Evolutionary conservation across 1,140 invertebrate species (phyloP), one percentile per base, ranked within the genome.

Genomic region (Drosophila quadrilineata): DNA sequence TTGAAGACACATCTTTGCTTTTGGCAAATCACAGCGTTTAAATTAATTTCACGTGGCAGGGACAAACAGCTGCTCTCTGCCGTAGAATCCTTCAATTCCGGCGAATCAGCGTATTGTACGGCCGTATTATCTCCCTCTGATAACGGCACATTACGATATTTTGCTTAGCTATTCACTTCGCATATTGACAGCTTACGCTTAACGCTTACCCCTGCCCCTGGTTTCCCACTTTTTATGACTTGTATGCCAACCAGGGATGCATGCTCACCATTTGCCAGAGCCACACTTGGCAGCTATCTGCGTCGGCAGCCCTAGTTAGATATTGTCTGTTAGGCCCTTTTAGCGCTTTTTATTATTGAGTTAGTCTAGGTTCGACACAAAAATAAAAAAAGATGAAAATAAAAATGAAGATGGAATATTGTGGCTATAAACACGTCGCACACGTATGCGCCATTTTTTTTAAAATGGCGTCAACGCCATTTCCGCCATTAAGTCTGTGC

Each of bases 351-450:
- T n/a, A n/a, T 73, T 82, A 72, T 84, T 76, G 64, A 71, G 36
- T 71, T 60, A 31, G 48, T 22, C 46, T 49, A 40, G 35, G 50
- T 59, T 73, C 17, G n/a, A n/a, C n/a, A n/a, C n/a, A n/a, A n/a
- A n/a, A n/a, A n/a, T n/a, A n/a, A n/a, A n/a, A n/a, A n/a, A n/a
- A n/a, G n/a, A n/a, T n/a, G n/a, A n/a, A n/a, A n/a, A n/a, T n/a
- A n/a, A n/a, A n/a, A n/a, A n/a, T n/a, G n/a, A n/a, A n/a, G n/a
- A n/a, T n/a, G n/a, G n/a, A n/a, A 56, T 45, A 28, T n/a, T 22
- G 50, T 59, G 73, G 77, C 70, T 79, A 82, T 82, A 73, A 82
- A 57, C 77, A 82, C 77, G 77, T 82, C 77, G 48, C 77, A 84
- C 77, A 82, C 77, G 77, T 82, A 73, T 76, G 57, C 43, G 59